phyloP scores from a whole-genome alignment of 2,888 invertebrate species.

The Drosophila infuscata region DNA sequence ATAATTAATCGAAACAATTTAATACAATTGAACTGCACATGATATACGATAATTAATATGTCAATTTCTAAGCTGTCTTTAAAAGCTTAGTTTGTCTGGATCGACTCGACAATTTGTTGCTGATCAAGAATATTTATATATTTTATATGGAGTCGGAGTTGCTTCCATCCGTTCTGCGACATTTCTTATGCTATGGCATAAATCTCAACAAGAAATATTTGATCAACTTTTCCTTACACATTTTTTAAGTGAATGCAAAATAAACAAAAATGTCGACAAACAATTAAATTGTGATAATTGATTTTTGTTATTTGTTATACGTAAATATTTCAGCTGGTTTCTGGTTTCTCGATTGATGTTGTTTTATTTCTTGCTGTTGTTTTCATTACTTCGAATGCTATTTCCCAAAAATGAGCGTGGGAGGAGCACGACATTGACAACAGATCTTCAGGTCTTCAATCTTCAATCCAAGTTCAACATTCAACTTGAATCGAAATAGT shows the following conservation, averaged over 20 bases:
- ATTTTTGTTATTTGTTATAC: slow-evolving; percentile 14
- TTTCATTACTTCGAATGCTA: neutral
- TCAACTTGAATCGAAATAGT: slow-evolving; percentile 16
- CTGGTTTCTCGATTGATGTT: slow-evolving; percentile 10
- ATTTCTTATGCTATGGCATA: neutral
- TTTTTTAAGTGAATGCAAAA: neutral
- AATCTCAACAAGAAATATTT: neutral
- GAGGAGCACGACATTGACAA: slow-evolving; percentile 71
- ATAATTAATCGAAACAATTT: neutral
- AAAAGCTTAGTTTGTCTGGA: neutral
- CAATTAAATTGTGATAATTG: slow-evolving; percentile 1
- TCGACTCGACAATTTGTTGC: neutral
- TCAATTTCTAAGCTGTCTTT: neutral
- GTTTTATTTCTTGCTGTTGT: slow-evolving; percentile 18
- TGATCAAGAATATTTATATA: neutral
- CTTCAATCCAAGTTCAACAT: slow-evolving; percentile 22
- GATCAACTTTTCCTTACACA: neutral
- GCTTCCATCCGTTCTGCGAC: neutral
- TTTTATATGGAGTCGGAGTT: neutral
- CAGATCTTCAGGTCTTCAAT: slow-evolving; percentile 28
- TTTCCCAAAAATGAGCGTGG: slow-evolving; percentile 63
- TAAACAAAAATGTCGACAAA: neutral
- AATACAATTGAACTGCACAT: neutral
- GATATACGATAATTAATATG: neutral
- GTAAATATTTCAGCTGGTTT: slow-evolving; percentile 21